A percentile compares a stretch with the other conserved stretches of the same genome.
phyloP scores from a whole-genome alignment of 2,113 vertebrate species.

The Corydoras maculifer region DNA sequence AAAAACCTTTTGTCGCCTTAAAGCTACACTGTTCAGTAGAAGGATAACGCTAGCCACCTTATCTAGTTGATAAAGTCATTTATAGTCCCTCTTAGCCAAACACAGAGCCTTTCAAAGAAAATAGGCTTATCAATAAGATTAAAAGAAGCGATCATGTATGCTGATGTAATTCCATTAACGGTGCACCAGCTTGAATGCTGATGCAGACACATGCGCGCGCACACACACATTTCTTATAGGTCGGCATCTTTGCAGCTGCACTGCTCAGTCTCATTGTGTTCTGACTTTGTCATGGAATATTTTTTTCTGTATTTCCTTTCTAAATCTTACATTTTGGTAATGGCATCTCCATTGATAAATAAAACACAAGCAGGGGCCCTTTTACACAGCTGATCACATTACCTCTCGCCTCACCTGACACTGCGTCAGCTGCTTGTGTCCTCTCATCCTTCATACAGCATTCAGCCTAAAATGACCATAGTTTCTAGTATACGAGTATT shows the following conservation, averaged over 20 bases:
- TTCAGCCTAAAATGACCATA: slow-evolving; percentile 4
- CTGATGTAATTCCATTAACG: slow-evolving; percentile 25
- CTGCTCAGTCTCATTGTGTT: slow-evolving; percentile 36
- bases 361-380: no score
- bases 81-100: not conserved
- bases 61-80: not conserved
- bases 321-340: slow-evolving; percentile 55
- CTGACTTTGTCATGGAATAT: slow-evolving; percentile 53
- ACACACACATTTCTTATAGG: not conserved
- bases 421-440: slow-evolving; percentile 50
- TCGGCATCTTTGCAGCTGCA: slow-evolving; percentile 16
- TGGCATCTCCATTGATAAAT: slow-evolving; percentile 35
- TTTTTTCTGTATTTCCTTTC: slow-evolving; percentile 54
- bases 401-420: slow-evolving; percentile 58
- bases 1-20: no score
- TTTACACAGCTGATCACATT: slow-evolving; percentile 48
- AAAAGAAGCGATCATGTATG: slow-evolving; percentile 8
- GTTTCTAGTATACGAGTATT: not conserved
- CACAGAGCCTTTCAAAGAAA: not conserved
- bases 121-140: not conserved
- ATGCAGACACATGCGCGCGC: not conserved
- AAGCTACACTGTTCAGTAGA: no score
- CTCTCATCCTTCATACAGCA: slow-evolving; percentile 41
- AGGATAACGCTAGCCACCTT: not conserved
- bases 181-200: not conserved